A percentile compares a stretch with the other conserved stretches of the same genome.
Evolutionary conservation across 2,888 invertebrate genomes (phyloP).

Genomic region (Epinotia brunnichana): DNA sequence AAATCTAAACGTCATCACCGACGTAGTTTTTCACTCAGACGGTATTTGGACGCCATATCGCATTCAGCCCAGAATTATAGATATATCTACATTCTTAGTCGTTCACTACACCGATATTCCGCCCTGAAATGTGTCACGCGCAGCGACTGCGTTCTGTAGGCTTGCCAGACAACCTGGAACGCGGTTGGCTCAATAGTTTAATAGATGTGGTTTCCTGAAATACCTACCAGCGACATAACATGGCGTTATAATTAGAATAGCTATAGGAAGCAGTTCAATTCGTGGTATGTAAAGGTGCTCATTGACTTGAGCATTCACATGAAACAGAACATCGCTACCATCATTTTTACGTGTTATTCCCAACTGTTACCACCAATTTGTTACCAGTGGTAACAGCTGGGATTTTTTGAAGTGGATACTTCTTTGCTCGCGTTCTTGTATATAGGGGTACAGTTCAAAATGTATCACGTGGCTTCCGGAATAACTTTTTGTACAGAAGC

Average conservation of each 20-base stretch:
- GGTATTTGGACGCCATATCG: not conserved
- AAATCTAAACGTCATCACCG: not conserved
- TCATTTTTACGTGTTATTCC: too few species aligned
- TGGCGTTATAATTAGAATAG: not conserved
- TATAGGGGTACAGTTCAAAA: too few species aligned
- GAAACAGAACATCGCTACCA: too few species aligned
- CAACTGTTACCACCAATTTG: too few species aligned
- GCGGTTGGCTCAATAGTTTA: conserved; percentile 1
- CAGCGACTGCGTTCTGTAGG: conserved; percentile 22
- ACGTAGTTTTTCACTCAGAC: not conserved
- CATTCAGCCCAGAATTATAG: not conserved
- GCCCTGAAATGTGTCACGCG: conserved; percentile 34
- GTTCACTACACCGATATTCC: conserved; percentile 24
- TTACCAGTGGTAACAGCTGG: too few species aligned
- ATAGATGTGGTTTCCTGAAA: conserved; percentile 23
- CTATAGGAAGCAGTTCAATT: not conserved
- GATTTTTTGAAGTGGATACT: too few species aligned
- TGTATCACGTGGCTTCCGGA: too few species aligned
- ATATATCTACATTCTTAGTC: not conserved
- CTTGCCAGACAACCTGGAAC: conserved; percentile 27
- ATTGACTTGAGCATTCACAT: too few species aligned
- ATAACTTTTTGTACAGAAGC: too few species aligned
- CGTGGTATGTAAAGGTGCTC: too few species aligned
- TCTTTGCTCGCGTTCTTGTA: too few species aligned
- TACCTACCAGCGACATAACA: conserved; percentile 12